Evolutionary conservation across 2,888 invertebrate genomes (phyloP).

Genomic region (Drosophila testacea): DNA sequence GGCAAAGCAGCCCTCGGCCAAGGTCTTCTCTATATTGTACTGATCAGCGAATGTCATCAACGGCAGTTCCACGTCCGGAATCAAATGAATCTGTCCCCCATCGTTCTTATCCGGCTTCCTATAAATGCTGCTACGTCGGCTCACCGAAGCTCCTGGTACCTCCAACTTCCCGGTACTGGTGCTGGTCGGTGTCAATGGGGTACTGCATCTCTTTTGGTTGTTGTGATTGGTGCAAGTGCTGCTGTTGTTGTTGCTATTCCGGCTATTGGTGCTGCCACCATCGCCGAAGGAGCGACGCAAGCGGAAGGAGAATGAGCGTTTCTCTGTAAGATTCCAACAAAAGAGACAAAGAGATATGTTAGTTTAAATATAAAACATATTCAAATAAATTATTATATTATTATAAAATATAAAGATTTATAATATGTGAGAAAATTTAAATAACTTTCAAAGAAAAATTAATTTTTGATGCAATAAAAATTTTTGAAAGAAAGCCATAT

Average conservation of each 20-base stretch:
- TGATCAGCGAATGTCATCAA: constrained; percentile 87
- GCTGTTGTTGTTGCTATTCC: constrained; percentile 83
- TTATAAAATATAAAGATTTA: too few species aligned
- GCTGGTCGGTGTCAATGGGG: constrained; percentile 81
- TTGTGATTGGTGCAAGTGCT: constrained; percentile 83
- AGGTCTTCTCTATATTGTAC: constrained; percentile 88
- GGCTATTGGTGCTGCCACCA: constrained; percentile 82
- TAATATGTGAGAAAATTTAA: too few species aligned
- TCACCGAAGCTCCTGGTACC: constrained; percentile 80
- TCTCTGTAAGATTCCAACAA: constrained; percentile 65
- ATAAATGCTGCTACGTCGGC: constrained; percentile 84
- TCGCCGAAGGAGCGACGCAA: constrained; percentile 82
- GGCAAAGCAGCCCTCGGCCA: constrained; percentile 90
- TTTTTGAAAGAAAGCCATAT: too few species aligned
- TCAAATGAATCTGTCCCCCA: constrained; percentile 86
- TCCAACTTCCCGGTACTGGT: constrained; percentile 74
- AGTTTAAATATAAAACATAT: not conserved
- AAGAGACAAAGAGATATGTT: not conserved
- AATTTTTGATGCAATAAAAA: too few species aligned
- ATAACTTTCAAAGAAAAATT: too few species aligned
- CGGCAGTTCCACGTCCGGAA: constrained; percentile 86
- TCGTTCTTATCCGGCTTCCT: constrained; percentile 84
- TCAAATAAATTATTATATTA: too few species aligned
- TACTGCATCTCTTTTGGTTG: constrained; percentile 78
- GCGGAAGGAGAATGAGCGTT: constrained; percentile 83